Base-by-base conservation (phyloP, 2,113 vertebrate genomes). In the Argyrosomus japonicus region DNA sequence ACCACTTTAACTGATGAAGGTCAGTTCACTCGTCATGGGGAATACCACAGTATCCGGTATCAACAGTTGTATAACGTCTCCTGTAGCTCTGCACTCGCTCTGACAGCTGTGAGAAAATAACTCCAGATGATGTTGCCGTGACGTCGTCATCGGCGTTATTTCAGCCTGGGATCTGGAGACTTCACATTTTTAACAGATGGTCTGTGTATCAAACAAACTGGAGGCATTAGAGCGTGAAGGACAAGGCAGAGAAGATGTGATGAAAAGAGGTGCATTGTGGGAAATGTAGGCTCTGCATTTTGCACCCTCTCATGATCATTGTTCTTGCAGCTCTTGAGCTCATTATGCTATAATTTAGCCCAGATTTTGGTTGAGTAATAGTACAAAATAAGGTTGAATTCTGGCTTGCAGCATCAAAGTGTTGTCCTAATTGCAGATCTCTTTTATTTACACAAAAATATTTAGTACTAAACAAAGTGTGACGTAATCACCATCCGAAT, bases 331-430 rank as follows among this genome's bases (percentile, higher is more conserved):
- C 15, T 40, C 13, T 36, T 47, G 36, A 56, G 23, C 13, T 47
- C 36, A 72, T 72, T 56, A 40, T 65, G 19, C 48, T 19, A 13
- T 9, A 40, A 23, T 53, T 70, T 64, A 23, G 18, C 25, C 14
- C 60, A 5, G n/a, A 40, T 43, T 43, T n/a, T 2, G 58, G n/a
- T 21, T 3, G 32, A 36, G 32, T 23, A 17, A 53, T 18, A 18
- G 29, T 40, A 63, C 45, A 27, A 43, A 74, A 73, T 5, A 25
- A 8, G 50, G 50, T 15, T 40, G 3, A 32, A 64, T 40, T 53
- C 25, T 53, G 50, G 25, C 19, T 32, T 14, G 13, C 25, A 50
- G 40, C 61, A 54, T 81, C 69, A 81, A 68, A 61, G 63, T 32
- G n/a, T 53, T 60, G n/a, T 43, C 21, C 40, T 60, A 40, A 73